These are phyloP conservation scores for Mycalesis mineus DNA, from an alignment of 2,888 invertebrate genomes.

Conservation along the genomic window DNA sequence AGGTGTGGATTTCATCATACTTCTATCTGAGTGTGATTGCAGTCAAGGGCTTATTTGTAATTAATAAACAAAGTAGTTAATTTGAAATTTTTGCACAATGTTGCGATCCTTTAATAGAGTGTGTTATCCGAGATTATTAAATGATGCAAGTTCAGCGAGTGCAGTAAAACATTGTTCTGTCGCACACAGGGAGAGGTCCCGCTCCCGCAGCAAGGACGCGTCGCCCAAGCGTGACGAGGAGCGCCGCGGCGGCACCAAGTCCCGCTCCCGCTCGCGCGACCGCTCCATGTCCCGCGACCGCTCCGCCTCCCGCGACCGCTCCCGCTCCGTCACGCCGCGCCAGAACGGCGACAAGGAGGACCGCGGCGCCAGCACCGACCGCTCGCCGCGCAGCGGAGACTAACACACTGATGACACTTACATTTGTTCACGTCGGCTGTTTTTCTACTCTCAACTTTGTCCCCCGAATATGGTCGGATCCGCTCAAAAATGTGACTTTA, in stretches of 20 bases:
- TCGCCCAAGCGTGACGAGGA: slow-evolving; percentile 66
- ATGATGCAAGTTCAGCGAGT: too few relatives aligned
- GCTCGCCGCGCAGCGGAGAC: slow-evolving; percentile 69
- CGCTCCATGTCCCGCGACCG: slow-evolving; percentile 50
- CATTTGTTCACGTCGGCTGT: neutral
- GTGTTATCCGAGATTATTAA: too few relatives aligned
- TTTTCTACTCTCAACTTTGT: neutral
- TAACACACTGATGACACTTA: slow-evolving; percentile 26
- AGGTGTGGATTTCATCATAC: too few relatives aligned
- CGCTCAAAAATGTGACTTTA: neutral
- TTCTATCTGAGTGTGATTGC: too few relatives aligned
- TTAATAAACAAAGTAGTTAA: too few relatives aligned
- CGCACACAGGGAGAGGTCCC: slow-evolving; percentile 80
- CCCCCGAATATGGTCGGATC: neutral
- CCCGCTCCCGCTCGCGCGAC: slow-evolving; percentile 50
- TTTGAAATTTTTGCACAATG: too few relatives aligned
- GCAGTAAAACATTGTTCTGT: neutral
- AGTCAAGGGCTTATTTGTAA: too few relatives aligned
- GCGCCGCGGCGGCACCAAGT: slow-evolving; percentile 56
- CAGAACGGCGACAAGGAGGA: slow-evolving; percentile 61
- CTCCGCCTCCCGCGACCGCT: slow-evolving; percentile 50
- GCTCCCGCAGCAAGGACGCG: slow-evolving; percentile 82
- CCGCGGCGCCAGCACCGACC: slow-evolving; percentile 52
- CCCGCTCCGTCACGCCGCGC: slow-evolving; percentile 55
- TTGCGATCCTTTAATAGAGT: too few relatives aligned